These are phyloP conservation scores for Sanderia malayensis DNA, from an alignment of 30 jellyfish, hydroid and myxozoan species.

Conservation along the genomic window DNA sequence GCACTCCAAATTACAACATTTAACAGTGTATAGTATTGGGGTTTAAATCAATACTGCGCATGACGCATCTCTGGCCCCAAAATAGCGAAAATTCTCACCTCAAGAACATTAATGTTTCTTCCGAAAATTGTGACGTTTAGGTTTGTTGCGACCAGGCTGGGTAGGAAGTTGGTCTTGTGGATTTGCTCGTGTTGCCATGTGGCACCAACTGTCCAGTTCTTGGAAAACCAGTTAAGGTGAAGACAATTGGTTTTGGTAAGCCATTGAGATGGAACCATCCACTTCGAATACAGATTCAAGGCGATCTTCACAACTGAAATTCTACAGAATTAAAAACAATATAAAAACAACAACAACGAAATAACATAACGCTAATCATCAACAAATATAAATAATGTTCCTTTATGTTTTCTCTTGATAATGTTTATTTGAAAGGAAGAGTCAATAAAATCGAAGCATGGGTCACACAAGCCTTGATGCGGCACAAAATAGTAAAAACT, in stretches of 20 bases:
- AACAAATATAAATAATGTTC: too few species aligned
- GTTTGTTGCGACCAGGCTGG: slow-evolving; percentile 25
- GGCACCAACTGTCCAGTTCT: slow-evolving; percentile 51
- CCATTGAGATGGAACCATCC: slow-evolving; percentile 36
- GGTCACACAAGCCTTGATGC: too few species aligned
- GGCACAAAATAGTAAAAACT: too few species aligned
- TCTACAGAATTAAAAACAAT: neutral
- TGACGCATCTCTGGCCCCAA: neutral
- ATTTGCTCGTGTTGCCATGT: slow-evolving; percentile 35
- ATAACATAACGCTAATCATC: too few species aligned
- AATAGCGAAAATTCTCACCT: slow-evolving; percentile 21
- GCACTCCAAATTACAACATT: too few species aligned
- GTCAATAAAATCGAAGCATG: too few species aligned
- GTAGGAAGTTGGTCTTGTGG: slow-evolving; percentile 36
- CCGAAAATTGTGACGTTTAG: slow-evolving; percentile 38
- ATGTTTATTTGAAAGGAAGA: too few species aligned
- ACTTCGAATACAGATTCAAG: slow-evolving; percentile 17
- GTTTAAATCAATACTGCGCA: too few species aligned
- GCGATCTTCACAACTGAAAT: slow-evolving; percentile 13
- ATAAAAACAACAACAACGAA: too few species aligned
- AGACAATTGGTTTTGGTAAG: slow-evolving; percentile 18
- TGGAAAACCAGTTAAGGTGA: slow-evolving; percentile 29
- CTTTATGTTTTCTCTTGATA: too few species aligned
- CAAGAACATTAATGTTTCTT: slow-evolving; percentile 37
- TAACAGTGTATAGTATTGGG: too few species aligned